Conservation (phyloP, 2,113 vertebrate species). For the Toxotes jaculatrix region DNA sequence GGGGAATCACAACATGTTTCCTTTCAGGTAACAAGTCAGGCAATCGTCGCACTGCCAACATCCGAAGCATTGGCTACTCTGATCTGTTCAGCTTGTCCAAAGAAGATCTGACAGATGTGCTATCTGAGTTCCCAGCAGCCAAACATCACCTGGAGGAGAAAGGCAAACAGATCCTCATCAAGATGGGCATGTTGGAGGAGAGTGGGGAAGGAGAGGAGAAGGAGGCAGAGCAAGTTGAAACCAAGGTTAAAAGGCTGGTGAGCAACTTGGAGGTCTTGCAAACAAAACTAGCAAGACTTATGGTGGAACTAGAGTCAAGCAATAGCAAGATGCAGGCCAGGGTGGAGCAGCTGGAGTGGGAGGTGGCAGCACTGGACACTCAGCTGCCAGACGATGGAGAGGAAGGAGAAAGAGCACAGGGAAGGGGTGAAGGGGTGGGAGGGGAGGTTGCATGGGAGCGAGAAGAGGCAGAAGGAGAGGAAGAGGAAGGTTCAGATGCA, state of each 20-base stretch:
- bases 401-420: constrained; percentile 7
- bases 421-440: constrained; percentile 60
- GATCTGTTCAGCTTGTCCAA: constrained; percentile 95
- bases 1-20: not conserved
- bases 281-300: constrained; percentile 89
- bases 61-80: constrained; percentile 92
- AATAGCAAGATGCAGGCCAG: constrained; percentile 86
- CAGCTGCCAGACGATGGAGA: not conserved
- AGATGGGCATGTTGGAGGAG: constrained; percentile 89
- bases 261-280: constrained; percentile 85
- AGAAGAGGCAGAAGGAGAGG: constrained; percentile 72
- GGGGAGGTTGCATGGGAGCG: constrained; percentile 51
- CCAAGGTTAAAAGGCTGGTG: constrained; percentile 80
- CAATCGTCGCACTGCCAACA: constrained; percentile 94
- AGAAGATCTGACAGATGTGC: constrained; percentile 89
- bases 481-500: constrained; percentile 53
- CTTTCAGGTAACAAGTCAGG: constrained; percentile 90
- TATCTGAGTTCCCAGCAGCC: constrained; percentile 90
- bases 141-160: constrained; percentile 90
- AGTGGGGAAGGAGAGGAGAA: constrained; percentile 62
- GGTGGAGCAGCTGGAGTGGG: constrained; percentile 85
- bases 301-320: constrained; percentile 90
- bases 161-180: constrained; percentile 91
- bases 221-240: constrained; percentile 78
- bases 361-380: constrained; percentile 70